Conservation (phyloP, 2,797 vertebrate genomes). For the Coendou prehensilis region DNA sequence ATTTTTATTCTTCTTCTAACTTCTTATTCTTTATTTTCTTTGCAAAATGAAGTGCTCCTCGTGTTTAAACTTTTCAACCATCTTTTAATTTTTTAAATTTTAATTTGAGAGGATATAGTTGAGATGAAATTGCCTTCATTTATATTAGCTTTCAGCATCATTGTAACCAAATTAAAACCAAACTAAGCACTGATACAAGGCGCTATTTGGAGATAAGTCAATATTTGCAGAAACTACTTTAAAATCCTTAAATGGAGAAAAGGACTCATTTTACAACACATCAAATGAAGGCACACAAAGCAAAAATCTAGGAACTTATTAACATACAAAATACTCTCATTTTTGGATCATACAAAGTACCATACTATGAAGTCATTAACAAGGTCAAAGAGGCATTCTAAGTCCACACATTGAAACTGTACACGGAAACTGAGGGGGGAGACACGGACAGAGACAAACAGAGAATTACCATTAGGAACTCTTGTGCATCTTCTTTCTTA, state of each 20-base stretch:
- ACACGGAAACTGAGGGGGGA: neutral
- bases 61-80: neutral
- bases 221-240: slow-evolving; percentile 23
- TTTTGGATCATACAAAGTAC: neutral
- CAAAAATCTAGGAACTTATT: neutral
- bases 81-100: neutral
- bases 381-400: neutral
- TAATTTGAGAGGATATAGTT: neutral
- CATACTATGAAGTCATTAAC: neutral
- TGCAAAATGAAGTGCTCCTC: neutral
- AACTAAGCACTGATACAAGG: neutral
- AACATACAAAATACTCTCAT: neutral
- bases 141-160: neutral
- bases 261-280: neutral
- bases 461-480: slow-evolving; percentile 63
- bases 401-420: neutral
- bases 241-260: neutral
- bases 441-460: neutral
- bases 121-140: slow-evolving; percentile 6
- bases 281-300: neutral
- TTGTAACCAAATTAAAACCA: slow-evolving; percentile 19
- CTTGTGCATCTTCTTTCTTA: slow-evolving; percentile 49
- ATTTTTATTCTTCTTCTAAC: neutral
- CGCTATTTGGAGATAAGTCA: neutral
- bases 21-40: neutral